phyloP scores from a whole-genome alignment of 2,888 invertebrate genomes.

The Piscicola geometra region DNA sequence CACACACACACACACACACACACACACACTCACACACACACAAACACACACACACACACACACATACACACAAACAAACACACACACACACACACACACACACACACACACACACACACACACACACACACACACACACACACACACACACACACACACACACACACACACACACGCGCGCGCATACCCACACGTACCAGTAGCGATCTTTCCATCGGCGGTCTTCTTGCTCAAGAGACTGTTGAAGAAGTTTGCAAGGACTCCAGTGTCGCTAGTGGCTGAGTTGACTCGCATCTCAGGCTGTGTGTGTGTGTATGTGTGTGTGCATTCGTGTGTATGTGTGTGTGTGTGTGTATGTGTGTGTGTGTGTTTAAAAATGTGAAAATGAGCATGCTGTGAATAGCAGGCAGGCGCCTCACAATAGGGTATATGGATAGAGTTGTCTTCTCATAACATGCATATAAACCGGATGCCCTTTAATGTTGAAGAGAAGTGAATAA shows the following conservation, averaged over 20 bases:
- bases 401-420: no score
- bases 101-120: background rate
- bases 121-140: background rate
- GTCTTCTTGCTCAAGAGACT: constrained; percentile 91
- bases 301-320: constrained; percentile 2
- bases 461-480: no score
- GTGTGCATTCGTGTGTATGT: no score
- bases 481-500: no score
- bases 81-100: background rate
- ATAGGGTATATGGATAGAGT: no score
- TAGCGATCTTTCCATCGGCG: constrained; percentile 35
- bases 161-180: background rate
- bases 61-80: no score
- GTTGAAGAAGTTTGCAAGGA: constrained; percentile 95
- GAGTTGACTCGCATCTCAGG: constrained; percentile 28
- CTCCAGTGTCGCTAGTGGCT: constrained; percentile 61
- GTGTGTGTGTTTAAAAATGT: no score
- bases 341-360: no score
- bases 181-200: constrained; percentile 1
- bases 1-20: constrained; percentile 1
- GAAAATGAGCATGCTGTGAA: no score
- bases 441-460: no score
- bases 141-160: background rate
- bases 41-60: no score
- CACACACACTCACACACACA: constrained; percentile 4